Evolutionary conservation across 2,113 vertebrate species (phyloP).

Genomic region (Coptodon rendalli): DNA sequence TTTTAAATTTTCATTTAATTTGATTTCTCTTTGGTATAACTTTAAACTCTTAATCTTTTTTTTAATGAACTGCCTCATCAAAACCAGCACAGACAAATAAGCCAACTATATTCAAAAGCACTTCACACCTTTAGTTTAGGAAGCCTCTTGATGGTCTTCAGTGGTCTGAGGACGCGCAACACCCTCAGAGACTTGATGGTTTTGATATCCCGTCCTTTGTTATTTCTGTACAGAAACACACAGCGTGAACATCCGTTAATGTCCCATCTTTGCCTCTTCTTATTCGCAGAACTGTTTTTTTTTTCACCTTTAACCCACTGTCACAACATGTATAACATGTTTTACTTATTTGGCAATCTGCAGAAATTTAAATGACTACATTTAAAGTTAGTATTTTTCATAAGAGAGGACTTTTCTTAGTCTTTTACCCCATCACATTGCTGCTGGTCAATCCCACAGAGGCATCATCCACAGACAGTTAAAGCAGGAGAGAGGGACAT

Average conservation of each 20-base stretch:
- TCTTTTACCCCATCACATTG: constrained; percentile 77
- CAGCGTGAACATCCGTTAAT: not conserved
- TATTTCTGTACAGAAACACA: constrained; percentile 76
- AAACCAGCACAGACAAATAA: not conserved
- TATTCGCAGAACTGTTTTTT: not conserved
- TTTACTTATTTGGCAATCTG: not conserved
- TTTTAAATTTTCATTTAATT: not conserved
- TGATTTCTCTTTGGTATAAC: not conserved
- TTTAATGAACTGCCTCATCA: not conserved
- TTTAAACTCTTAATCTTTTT: not conserved
- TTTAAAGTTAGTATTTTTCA: not conserved
- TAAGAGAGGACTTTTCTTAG: not conserved
- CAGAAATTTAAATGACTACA: not conserved
- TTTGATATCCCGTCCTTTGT: constrained; percentile 96
- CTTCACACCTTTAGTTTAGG: constrained; percentile 93
- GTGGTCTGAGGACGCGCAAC: constrained; percentile 87
- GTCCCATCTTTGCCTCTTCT: not conserved
- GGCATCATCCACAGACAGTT: constrained; percentile 40
- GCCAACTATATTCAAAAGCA: not conserved
- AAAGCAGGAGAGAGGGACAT: constrained; percentile 28
- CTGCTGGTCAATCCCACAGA: constrained; percentile 55
- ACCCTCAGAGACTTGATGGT: constrained; percentile 98
- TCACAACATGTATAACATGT: not conserved
- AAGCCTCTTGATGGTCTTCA: constrained; percentile 97
- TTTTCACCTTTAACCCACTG: not conserved